Percentiles rank a stretch among this genome's conserved stretches.
Conservation (phyloP, 2,113 vertebrate species). For the Melanotaenia duboulayi region DNA sequence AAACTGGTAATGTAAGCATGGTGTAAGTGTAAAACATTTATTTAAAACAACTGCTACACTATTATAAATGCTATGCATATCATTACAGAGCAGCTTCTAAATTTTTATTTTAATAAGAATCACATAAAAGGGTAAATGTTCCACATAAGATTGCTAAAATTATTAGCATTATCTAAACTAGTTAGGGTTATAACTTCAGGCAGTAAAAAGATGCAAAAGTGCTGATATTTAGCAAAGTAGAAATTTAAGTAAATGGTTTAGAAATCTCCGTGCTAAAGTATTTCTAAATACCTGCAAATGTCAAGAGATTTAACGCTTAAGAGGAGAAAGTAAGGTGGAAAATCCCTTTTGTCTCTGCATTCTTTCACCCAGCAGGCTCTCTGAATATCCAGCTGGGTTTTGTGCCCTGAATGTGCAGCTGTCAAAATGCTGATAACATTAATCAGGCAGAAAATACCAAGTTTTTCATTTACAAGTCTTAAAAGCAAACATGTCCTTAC, state of each 20-base stretch:
- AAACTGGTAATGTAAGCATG: no score
- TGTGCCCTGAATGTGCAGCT: constrained; percentile 2
- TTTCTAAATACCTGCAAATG: not conserved
- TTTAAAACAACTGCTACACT: no score
- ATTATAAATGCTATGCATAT: no score
- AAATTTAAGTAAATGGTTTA: not conserved
- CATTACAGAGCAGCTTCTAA: no score
- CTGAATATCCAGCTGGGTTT: constrained; percentile 17
- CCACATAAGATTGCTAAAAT: no score
- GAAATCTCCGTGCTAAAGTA: not conserved
- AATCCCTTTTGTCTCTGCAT: constrained; percentile 4
- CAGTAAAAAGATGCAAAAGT: no score
- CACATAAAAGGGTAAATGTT: no score
- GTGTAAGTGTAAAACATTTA: no score
- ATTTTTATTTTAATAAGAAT: no score
- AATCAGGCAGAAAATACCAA: constrained; percentile 14
- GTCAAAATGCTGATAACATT: constrained; percentile 11
- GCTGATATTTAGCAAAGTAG: not conserved
- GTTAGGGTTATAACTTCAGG: no score
- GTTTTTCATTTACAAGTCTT: constrained; percentile 5
- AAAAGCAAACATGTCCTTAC: not conserved
- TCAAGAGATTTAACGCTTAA: not conserved
- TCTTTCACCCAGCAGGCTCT: not conserved
- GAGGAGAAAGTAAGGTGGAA: not conserved
- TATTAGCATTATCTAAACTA: no score